Conservation (phyloP, 2,113 vertebrate genomes). For the Puntigrus tetrazona region DNA sequence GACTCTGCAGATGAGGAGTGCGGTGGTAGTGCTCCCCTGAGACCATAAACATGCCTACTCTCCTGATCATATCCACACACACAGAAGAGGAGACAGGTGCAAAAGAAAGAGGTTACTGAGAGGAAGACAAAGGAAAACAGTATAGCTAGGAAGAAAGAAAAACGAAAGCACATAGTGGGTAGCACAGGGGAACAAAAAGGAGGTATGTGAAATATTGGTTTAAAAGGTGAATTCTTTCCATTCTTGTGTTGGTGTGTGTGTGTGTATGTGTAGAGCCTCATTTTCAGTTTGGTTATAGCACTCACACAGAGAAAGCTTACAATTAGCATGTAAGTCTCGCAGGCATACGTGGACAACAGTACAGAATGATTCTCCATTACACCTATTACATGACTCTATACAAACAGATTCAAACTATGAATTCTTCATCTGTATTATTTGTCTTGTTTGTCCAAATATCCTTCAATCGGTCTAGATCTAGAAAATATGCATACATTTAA, state of each 20-base stretch:
- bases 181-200: neutral
- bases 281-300: neutral
- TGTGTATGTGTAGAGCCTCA: neutral
- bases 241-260: neutral
- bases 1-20: slow-evolving; percentile 23
- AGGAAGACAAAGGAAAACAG: neutral
- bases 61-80: neutral
- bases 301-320: neutral
- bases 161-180: neutral
- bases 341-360: slow-evolving; percentile 12
- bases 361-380: neutral
- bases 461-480: neutral
- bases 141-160: neutral
- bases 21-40: slow-evolving; percentile 5
- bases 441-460: neutral
- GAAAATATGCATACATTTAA: no score
- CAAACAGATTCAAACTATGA: neutral
- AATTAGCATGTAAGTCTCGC: slow-evolving; percentile 15
- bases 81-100: neutral
- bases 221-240: neutral
- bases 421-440: neutral
- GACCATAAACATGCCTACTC: slow-evolving; percentile 13
- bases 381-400: neutral
- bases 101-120: neutral
- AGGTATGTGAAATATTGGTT: neutral